These are phyloP conservation scores for Aegypius monachus DNA, from an alignment of 2,113 vertebrate genomes.

Conservation along the genomic window DNA sequence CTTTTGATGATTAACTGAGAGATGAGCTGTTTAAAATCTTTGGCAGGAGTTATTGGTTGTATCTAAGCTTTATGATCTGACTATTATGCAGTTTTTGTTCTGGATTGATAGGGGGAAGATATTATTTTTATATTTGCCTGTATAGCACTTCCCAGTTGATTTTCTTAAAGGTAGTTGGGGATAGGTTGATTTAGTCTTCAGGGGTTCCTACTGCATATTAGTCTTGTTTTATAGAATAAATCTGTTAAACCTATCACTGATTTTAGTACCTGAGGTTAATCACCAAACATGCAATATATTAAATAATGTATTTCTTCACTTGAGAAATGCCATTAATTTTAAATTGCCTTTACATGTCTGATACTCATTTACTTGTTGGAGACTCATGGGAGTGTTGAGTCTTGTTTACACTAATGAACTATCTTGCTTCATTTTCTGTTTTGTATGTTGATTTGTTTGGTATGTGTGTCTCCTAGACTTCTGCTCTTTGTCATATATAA, in stretches of 20 bases:
- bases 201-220: background rate
- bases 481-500: background rate
- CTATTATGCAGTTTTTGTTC: background rate
- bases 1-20: background rate
- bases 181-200: background rate
- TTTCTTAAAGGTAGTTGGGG: background rate
- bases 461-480: background rate
- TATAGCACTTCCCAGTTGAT: background rate
- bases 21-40: slow-evolving; percentile 1
- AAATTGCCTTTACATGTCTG: background rate
- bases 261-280: background rate
- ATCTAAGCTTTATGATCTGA: background rate
- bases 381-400: background rate
- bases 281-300: background rate
- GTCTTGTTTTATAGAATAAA: background rate
- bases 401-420: background rate
- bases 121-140: background rate
- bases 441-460: background rate
- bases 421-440: background rate
- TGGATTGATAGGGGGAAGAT: background rate
- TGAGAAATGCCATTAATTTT: background rate
- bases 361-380: background rate
- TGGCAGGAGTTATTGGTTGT: background rate
- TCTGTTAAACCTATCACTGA: background rate
- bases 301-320: background rate